A percentile compares a stretch with the other conserved stretches of the same genome.
Evolutionary conservation across 1,140 invertebrate species (phyloP).

Genomic region (Leucophenga varia): DNA sequence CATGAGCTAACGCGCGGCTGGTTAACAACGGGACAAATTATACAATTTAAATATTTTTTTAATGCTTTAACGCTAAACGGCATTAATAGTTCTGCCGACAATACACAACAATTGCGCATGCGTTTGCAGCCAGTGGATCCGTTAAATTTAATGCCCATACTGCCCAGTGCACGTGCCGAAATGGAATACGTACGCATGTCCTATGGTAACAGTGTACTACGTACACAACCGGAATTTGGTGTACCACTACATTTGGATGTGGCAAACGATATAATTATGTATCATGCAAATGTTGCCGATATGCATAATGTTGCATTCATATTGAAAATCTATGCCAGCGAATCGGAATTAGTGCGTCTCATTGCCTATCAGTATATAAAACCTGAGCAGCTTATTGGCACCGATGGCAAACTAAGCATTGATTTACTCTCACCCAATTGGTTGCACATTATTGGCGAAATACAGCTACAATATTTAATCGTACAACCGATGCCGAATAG

Average conservation of each 20-base stretch:
- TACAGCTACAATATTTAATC: constrained; percentile 62
- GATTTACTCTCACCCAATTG: constrained; percentile 76
- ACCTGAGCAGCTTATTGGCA: constrained; percentile 54
- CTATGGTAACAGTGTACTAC: constrained; percentile 35
- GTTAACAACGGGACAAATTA: constrained; percentile 28
- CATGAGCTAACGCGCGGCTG: constrained; percentile 37
- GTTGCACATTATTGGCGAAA: constrained; percentile 64
- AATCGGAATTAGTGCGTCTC: constrained; percentile 67
- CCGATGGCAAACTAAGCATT: constrained; percentile 71
- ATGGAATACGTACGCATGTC: constrained; percentile 40
- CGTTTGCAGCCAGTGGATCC: constrained; percentile 42
- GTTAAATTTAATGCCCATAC: constrained; percentile 26
- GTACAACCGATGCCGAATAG: constrained; percentile 72
- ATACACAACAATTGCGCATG: constrained; percentile 28
- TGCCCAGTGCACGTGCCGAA: constrained; percentile 33
- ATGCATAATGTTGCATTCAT: constrained; percentile 31
- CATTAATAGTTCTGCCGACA: background rate
- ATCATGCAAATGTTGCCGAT: constrained; percentile 30
- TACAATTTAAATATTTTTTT: constrained; percentile 44
- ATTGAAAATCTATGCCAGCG: constrained; percentile 34
- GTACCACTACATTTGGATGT: constrained; percentile 24
- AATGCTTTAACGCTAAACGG: constrained; percentile 33
- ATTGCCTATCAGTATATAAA: constrained; percentile 82
- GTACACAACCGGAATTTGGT: constrained; percentile 34
- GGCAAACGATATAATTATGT: constrained; percentile 47